Evolutionary conservation across 2,888 invertebrate genomes (phyloP), one percentile per base, ranked within the genome.

Genomic region (Idaea biselata): DNA sequence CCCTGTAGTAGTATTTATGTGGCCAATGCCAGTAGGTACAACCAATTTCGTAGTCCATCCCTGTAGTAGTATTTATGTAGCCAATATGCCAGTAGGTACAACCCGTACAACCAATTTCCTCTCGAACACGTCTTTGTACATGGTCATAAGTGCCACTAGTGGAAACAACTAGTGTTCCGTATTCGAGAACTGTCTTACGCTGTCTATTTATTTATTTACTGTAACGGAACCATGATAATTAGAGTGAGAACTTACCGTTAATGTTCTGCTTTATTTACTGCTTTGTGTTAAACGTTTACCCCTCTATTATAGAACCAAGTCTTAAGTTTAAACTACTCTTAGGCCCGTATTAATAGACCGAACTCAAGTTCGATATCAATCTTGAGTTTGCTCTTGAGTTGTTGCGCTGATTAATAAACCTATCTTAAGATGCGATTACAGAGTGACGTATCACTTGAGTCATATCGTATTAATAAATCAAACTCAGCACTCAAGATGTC

Each of bases 241-340:
- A 81, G 87, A 84, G 80, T 87, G 82, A 72, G 68, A 78, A 78
- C 71, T 68, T 78, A 89, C 86, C 88, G 84, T 87, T 66, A 87
- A 44, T 73, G 86, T 80, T 84, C 83, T 81, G 86, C 82, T 85
- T 88, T 85, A 87, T 84, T 82, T 83, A 80, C 71, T 76, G 68
- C 78, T 72, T 67, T 67, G 69, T 59, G 60, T 25, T 53, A 31
- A n/a, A 31, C 55, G 16, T 61, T 61, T 64, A 70, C 61, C 14
- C n/a, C 63, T 16, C 68, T 70, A 25, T 25, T 25, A 25, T 5
- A 25, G 5, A 25, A 25, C 25, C 5, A 25, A 25, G 25, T 25
- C 25, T 25, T 25, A 25, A 25, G 25, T 25, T 1, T 25, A 5
- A 25, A 25, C 25, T 25, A 25, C 25, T 25, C n/a, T n/a, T n/a